Percentiles rank a stretch among this genome's conserved stretches.
Conservation (phyloP, 1,140 invertebrate genomes). For the Panonychus citri region DNA sequence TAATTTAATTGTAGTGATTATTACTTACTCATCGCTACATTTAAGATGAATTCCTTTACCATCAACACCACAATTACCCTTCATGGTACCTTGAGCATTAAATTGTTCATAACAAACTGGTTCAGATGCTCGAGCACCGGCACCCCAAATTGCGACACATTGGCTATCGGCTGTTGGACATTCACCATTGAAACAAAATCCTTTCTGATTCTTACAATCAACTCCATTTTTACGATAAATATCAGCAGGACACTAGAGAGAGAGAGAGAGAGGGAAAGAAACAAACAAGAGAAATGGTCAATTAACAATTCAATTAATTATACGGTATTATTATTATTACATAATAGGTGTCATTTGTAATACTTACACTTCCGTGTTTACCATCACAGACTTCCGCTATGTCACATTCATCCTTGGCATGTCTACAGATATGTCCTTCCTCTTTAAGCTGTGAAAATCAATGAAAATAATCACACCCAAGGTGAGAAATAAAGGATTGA, state of each 20-base stretch:
- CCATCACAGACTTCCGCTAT: constrained; percentile 76
- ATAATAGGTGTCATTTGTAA: neutral
- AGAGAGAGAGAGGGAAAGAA: neutral
- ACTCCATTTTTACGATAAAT: constrained; percentile 74
- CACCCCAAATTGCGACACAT: constrained; percentile 76
- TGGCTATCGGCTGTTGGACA: constrained; percentile 67
- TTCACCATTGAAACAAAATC: constrained; percentile 69
- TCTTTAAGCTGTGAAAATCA: constrained; percentile 36
- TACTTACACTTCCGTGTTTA: constrained; percentile 33
- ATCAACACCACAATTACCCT: constrained; percentile 74
- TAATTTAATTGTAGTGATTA: neutral
- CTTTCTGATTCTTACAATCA: constrained; percentile 39
- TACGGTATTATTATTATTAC: neutral
- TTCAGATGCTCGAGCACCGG: constrained; percentile 37
- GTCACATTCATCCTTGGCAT: constrained; percentile 71
- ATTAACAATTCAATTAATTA: neutral
- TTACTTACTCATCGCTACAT: constrained; percentile 62
- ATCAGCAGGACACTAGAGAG: constrained; percentile 59
- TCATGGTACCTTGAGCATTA: constrained; percentile 74
- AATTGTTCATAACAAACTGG: constrained; percentile 72
- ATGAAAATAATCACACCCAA: neutral
- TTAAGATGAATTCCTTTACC: constrained; percentile 49
- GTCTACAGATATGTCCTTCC: constrained; percentile 51
- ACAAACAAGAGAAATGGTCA: neutral
- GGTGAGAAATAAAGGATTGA: neutral